These are phyloP conservation scores for Drosophila suzukii DNA, from an alignment of 1,140 invertebrate species.

Conservation along the genomic window DNA sequence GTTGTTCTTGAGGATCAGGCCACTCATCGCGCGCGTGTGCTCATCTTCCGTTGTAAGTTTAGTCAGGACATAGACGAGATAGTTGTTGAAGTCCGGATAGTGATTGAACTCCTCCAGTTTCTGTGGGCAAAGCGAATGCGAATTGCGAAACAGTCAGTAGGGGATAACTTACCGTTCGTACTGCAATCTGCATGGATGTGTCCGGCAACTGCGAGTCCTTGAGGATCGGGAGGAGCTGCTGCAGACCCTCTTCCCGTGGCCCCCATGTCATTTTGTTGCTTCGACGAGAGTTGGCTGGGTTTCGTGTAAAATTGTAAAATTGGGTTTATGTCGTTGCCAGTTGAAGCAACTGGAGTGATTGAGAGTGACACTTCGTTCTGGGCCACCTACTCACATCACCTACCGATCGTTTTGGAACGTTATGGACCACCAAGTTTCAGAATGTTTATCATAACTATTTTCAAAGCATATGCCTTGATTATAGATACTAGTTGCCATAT, in stretches of 20 bases:
- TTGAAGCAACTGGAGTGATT: constrained; percentile 39
- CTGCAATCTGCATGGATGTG: constrained; percentile 96
- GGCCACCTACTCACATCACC: constrained; percentile 11
- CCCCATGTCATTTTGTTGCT: constrained; percentile 93
- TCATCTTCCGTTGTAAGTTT: constrained; percentile 98
- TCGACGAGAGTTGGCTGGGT: constrained; percentile 10
- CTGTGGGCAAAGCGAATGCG: constrained; percentile 85
- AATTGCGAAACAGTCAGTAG: background rate
- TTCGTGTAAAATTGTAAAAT: constrained; percentile 2
- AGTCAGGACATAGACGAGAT: constrained; percentile 98
- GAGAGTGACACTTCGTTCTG: constrained; percentile 48
- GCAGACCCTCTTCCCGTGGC: constrained; percentile 97
- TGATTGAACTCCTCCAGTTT: constrained; percentile 99
- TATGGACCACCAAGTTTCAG: too few relatives aligned
- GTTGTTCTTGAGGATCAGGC: constrained; percentile 99
- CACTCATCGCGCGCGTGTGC: constrained; percentile 98
- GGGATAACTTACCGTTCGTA: constrained; percentile 92
- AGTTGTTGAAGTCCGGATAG: constrained; percentile 99
- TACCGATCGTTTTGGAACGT: too few relatives aligned
- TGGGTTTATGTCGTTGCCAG: constrained; percentile 67
- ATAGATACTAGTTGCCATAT: too few relatives aligned
- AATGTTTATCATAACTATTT: background rate
- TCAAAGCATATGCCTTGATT: background rate
- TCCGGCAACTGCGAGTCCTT: constrained; percentile 99
- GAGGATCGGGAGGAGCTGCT: constrained; percentile 98